These are phyloP conservation scores for Morpho achilles DNA, from an alignment of 2,888 invertebrate species.

Conservation along the genomic window DNA sequence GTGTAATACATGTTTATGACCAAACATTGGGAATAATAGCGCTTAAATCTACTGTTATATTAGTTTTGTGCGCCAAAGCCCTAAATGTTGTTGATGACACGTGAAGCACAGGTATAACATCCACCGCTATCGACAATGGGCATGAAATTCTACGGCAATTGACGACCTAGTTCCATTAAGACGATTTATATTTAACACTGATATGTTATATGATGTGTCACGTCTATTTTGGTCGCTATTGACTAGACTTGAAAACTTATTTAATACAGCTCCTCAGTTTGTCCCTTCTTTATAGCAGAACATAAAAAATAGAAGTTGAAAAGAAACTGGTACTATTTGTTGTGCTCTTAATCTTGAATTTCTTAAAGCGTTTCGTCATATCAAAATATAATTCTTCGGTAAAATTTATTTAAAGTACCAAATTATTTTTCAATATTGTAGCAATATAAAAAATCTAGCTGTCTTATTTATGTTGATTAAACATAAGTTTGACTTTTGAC, in stretches of 20 bases:
- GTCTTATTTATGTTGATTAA: not conserved
- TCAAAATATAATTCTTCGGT: slow-evolving; percentile 24
- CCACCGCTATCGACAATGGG: slow-evolving; percentile 36
- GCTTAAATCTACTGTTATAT: slow-evolving; percentile 63
- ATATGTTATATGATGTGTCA: slow-evolving; percentile 77
- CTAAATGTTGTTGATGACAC: slow-evolving; percentile 55
- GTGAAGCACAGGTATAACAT: slow-evolving; percentile 41
- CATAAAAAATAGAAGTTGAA: slow-evolving; percentile 9
- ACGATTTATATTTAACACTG: slow-evolving; percentile 56
- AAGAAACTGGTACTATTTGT: slow-evolving; percentile 16
- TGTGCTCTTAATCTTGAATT: slow-evolving; percentile 14
- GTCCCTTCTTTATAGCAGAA: slow-evolving; percentile 17
- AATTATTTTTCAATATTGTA: slow-evolving; percentile 18
- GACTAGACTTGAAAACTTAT: slow-evolving; percentile 38
- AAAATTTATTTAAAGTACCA: slow-evolving; percentile 19
- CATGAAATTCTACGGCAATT: slow-evolving; percentile 38
- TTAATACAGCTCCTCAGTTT: slow-evolving; percentile 34
- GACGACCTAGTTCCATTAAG: slow-evolving; percentile 38
- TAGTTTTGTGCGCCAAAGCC: slow-evolving; percentile 74
- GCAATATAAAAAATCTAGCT: slow-evolving; percentile 17
- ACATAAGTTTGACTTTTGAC: not conserved
- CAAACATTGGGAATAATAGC: slow-evolving; percentile 62
- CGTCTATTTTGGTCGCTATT: slow-evolving; percentile 65
- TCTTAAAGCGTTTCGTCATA: slow-evolving; percentile 20
- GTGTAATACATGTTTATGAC: slow-evolving; percentile 72